Evolutionary conservation across 2,797 vertebrate genomes (phyloP), one percentile per base, ranked within the genome.

Genomic region (Bovichtus diacanthus): DNA sequence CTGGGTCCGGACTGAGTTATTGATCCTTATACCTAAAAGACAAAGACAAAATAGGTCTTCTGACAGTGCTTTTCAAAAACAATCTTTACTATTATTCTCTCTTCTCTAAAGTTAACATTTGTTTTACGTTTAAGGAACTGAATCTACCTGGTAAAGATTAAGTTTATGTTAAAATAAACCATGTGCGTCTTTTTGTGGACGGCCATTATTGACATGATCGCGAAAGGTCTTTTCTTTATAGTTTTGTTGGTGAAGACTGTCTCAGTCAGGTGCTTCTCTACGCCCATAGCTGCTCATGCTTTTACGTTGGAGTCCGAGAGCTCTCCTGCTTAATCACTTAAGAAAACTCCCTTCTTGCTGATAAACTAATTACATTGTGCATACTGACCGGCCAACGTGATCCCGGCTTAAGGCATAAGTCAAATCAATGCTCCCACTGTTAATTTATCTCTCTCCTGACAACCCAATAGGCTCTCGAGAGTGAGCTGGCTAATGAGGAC

Each of bases 351-450:
- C 87, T 85, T 90, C 92, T 84, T 84, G 72, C 89, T 92, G 92
- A 95, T 94, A 93, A 92, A 94, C 92, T 94, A 95, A 95, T 95
- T 95, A 93, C 87, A 87, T 71, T 36, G 88, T 90, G 88, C 92
- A 91, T 84, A 90, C 92, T 91, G 93, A 94, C 92, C 85, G 66
- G 88, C 88, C 91, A 74, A 83, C 79, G 86, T 94, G 93, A 94
- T 94, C 92, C 91, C 60, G 59, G 90, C 93, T 94, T 87, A 94
- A 93, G 91, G 86, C 93, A 90, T 87, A 90, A 94, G 94, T 93
- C 93, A 93, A 91, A 94, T 95, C 93, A 91, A 93, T 94, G 92
- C 83, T 74, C 92, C 85, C 89, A 87, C 92, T 94, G 92, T 95
- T 95, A 87, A 94, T 95, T 93, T 92, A 90, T 94, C 92, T 93